phyloP scores from a whole-genome alignment of 2,888 invertebrate species.

The Pollenia griseotomentosa region DNA sequence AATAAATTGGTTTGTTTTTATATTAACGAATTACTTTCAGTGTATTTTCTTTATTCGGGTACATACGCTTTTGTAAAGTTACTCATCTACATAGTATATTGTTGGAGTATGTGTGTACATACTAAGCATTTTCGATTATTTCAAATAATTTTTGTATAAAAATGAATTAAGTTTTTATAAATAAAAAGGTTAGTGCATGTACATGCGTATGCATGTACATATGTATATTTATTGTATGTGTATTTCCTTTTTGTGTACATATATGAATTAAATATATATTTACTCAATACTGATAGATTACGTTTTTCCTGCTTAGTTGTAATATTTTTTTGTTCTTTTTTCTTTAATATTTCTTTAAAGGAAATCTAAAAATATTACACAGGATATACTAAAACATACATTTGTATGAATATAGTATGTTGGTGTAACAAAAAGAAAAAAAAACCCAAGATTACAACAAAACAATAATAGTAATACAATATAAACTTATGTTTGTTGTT shows the following conservation, averaged over 20 bases:
- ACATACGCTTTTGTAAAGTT: background rate
- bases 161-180: constrained; percentile 60
- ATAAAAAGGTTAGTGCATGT: constrained; percentile 4
- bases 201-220: background rate
- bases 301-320: constrained; percentile 39
- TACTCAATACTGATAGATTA: constrained; percentile 60
- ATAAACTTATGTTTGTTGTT: constrained; percentile 49
- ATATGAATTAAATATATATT: constrained; percentile 51
- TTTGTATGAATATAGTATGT: background rate
- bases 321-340: constrained; percentile 17
- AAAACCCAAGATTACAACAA: constrained; percentile 50
- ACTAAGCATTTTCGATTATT: constrained; percentile 52
- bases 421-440: background rate
- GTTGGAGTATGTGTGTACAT: background rate
- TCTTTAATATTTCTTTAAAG: constrained; percentile 11
- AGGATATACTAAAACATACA: constrained; percentile 18
- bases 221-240: background rate
- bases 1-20: background rate
- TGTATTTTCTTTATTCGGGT: constrained; percentile 22
- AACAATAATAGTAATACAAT: constrained; percentile 61
- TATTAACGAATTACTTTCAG: constrained; percentile 22
- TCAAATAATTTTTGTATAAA: constrained; percentile 54
- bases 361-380: constrained; percentile 34
- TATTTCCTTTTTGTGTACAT: background rate
- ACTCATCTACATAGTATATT: background rate